Percentiles rank a stretch among this genome's conserved stretches.
phyloP scores from a whole-genome alignment of 2,888 invertebrate species.

The Diadegma fenestrale region DNA sequence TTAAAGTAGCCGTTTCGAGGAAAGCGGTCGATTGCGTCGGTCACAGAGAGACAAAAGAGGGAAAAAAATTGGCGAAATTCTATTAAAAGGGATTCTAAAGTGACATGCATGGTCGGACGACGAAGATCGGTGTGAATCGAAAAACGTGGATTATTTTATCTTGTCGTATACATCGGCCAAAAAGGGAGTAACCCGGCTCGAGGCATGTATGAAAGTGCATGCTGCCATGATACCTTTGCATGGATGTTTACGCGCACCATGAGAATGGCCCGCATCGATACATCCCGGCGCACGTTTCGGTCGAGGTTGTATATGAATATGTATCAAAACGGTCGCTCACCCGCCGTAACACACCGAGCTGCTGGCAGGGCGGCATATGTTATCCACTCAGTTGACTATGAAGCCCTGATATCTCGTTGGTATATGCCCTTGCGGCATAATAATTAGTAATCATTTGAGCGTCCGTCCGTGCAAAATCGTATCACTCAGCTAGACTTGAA shows the following conservation, averaged over 20 bases:
- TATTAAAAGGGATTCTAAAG: neutral
- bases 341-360: constrained; percentile 9
- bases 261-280: neutral
- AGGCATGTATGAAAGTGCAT: neutral
- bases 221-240: neutral
- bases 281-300: neutral
- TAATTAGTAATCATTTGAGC: constrained; percentile 71
- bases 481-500: constrained; percentile 57
- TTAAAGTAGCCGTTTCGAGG: neutral
- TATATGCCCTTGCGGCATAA: constrained; percentile 55
- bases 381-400: constrained; percentile 69
- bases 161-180: neutral
- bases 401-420: constrained; percentile 61
- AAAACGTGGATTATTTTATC: constrained; percentile 4
- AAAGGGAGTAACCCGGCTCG: neutral
- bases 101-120: neutral
- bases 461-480: constrained; percentile 67
- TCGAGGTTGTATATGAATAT: constrained; percentile 61
- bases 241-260: neutral
- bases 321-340: constrained; percentile 28
- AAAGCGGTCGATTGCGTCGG: neutral
- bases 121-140: neutral
- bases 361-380: constrained; percentile 58
- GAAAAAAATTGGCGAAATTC: neutral
- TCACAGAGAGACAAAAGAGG: neutral